phyloP scores from a whole-genome alignment of 2,797 vertebrate species.

The Cynopterus sphinx region DNA sequence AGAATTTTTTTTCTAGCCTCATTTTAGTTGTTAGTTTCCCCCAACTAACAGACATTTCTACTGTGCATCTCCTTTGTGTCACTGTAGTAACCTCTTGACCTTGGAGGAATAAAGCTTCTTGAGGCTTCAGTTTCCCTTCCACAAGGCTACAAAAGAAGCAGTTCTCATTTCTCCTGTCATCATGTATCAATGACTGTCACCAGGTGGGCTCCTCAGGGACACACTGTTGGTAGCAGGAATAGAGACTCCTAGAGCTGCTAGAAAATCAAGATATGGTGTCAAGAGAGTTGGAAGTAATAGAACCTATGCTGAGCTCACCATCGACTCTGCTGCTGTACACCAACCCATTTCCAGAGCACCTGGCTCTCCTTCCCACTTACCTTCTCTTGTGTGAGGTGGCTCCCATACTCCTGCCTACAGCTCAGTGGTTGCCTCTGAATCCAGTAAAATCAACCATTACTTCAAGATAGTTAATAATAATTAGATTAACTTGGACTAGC shows the following conservation, averaged over 20 bases:
- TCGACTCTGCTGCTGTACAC: accelerated
- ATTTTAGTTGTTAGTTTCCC: neutral
- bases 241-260: neutral
- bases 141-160: neutral
- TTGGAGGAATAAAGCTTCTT: neutral
- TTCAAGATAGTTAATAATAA: slow-evolving; percentile 64
- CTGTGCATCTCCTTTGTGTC: accelerated
- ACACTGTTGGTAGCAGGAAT: neutral
- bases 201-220: neutral
- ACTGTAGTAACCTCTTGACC: neutral
- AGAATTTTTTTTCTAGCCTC: neutral
- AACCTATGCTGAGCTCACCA: neutral
- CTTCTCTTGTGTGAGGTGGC: neutral
- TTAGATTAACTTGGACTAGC: slow-evolving; percentile 64
- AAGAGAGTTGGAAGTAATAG: neutral
- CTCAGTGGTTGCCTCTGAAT: neutral
- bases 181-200: neutral
- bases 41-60: neutral
- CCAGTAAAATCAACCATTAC: slow-evolving; percentile 46
- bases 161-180: neutral
- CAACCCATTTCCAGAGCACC: neutral
- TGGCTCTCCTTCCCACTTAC: neutral
- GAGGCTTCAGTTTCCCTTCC: neutral
- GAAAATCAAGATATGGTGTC: neutral
- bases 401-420: neutral